Percentiles rank a stretch among this genome's conserved stretches.
Conservation (phyloP, 2,888 invertebrate species). For the Drosophila borborema region DNA sequence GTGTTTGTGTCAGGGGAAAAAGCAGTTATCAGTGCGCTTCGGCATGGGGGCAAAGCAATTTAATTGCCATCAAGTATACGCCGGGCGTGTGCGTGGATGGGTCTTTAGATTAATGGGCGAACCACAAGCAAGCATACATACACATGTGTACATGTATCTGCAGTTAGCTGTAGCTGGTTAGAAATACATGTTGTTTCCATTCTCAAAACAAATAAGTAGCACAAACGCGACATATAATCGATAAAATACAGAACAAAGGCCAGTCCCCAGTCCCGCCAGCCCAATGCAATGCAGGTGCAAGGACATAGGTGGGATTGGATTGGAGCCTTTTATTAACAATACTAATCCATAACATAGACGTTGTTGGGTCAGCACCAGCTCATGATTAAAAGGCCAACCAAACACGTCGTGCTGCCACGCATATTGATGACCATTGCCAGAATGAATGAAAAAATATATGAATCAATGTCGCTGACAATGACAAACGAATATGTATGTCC, state of each 20-base stretch:
- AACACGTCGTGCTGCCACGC: slow-evolving; percentile 29
- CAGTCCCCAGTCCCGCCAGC: neutral
- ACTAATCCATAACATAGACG: slow-evolving; percentile 20
- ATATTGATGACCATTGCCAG: slow-evolving; percentile 28
- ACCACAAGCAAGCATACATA: neutral
- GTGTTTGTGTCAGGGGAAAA: neutral
- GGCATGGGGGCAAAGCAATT: slow-evolving; percentile 23
- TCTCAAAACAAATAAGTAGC: slow-evolving; percentile 34
- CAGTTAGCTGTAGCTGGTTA: neutral
- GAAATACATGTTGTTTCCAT: slow-evolving; percentile 26
- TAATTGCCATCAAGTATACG: slow-evolving; percentile 60
- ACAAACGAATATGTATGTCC: slow-evolving; percentile 28
- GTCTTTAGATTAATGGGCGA: slow-evolving; percentile 24
- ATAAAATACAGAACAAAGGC: slow-evolving; percentile 47
- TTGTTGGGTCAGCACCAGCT: slow-evolving; percentile 12
- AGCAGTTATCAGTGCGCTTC: slow-evolving; percentile 1
- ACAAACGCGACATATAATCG: slow-evolving; percentile 52
- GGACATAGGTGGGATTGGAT: slow-evolving; percentile 21
- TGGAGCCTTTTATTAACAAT: neutral
- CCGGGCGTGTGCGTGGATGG: slow-evolving; percentile 19
- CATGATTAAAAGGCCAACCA: slow-evolving; percentile 25
- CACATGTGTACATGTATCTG: neutral
- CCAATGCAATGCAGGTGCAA: slow-evolving; percentile 54
- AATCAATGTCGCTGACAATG: slow-evolving; percentile 24
- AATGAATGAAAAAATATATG: slow-evolving; percentile 17